Conservation (phyloP, 2,888 invertebrate species). For the Deilephila elpenor region DNA sequence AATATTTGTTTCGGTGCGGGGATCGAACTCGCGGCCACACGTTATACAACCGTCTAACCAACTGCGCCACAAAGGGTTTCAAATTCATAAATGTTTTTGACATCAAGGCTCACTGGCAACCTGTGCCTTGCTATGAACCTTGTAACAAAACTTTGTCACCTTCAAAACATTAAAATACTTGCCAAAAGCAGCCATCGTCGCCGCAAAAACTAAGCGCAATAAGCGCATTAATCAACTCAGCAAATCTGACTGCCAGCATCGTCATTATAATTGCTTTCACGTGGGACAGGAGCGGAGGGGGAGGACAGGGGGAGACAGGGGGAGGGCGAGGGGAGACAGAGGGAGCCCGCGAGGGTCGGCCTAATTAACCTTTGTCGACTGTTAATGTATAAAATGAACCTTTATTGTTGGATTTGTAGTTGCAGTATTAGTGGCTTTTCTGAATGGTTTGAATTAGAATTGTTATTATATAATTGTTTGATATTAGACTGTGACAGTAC, state of each 20-base stretch:
- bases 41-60: no score
- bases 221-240: slow-evolving; percentile 26
- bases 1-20: no score
- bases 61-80: no score
- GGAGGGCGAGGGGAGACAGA: slow-evolving; percentile 30
- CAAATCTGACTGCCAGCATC: slow-evolving; percentile 26
- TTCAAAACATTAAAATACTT: neutral
- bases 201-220: slow-evolving; percentile 19
- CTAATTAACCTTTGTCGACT: slow-evolving; percentile 63
- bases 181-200: neutral
- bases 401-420: slow-evolving; percentile 25
- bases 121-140: no score
- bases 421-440: slow-evolving; percentile 15
- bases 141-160: neutral
- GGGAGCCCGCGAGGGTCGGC: slow-evolving; percentile 33
- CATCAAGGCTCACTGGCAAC: no score
- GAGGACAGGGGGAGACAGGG: slow-evolving; percentile 32
- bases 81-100: no score
- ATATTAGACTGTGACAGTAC: neutral
- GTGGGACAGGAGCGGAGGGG: slow-evolving; percentile 34
- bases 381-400: slow-evolving; percentile 28
- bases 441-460: neutral
- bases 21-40: no score
- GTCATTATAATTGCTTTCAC: slow-evolving; percentile 50
- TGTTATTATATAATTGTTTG: neutral